phyloP scores from a whole-genome alignment of 1,140 invertebrate species.

The Drosophila pseudoobscura region DNA sequence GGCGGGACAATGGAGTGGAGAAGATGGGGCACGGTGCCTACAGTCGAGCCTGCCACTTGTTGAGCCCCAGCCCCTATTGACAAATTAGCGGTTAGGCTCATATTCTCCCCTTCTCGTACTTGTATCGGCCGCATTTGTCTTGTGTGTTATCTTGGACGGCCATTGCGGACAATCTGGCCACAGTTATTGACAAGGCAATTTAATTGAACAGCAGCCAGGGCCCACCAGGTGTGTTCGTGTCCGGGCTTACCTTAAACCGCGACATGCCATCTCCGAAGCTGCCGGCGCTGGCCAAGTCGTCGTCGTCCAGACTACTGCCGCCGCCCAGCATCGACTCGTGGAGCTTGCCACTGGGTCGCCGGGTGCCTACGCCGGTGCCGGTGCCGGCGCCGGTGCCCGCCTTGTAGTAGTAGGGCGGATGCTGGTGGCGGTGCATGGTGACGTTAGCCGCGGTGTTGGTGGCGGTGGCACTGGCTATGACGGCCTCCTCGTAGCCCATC shows the following conservation, averaged over 20 bases:
- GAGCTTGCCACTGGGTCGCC: constrained; percentile 60
- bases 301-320: constrained; percentile 65
- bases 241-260: constrained; percentile 67
- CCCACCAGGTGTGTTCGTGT: constrained; percentile 14
- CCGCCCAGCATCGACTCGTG: constrained; percentile 72
- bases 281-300: constrained; percentile 64
- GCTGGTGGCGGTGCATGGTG: constrained; percentile 59
- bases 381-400: constrained; percentile 21
- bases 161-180: constrained; percentile 41
- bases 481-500: constrained; percentile 66
- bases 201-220: constrained; percentile 27
- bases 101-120: neutral
- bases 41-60: constrained; percentile 26
- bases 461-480: constrained; percentile 42
- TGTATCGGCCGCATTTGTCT: constrained; percentile 12
- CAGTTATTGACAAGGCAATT: constrained; percentile 42
- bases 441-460: constrained; percentile 48
- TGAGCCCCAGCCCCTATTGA: constrained; percentile 28
- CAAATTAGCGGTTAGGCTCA: constrained; percentile 40
- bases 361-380: constrained; percentile 61
- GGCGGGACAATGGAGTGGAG: constrained; percentile 7
- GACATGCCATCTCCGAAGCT: constrained; percentile 63
- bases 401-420: constrained; percentile 73
- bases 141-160: constrained; percentile 22
- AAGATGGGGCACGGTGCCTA: neutral